These are phyloP conservation scores for Poecile montanus DNA, from an alignment of 2,797 vertebrate genomes.

Conservation along the genomic window DNA sequence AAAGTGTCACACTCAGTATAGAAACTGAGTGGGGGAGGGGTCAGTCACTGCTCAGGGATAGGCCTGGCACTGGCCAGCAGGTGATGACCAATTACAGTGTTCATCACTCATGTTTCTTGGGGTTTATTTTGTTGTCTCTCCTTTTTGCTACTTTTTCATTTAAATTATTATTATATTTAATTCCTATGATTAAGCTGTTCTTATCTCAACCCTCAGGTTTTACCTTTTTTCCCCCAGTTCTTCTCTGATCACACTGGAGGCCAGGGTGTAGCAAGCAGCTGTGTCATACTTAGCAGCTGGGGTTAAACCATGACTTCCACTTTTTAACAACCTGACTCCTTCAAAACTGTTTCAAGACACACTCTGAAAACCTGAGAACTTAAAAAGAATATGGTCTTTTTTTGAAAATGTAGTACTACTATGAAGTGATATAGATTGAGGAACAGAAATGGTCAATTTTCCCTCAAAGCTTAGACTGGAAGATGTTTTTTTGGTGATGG, in stretches of 20 bases:
- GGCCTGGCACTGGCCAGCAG: fast-evolving
- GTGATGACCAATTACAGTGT: neutral
- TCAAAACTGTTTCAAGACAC: neutral
- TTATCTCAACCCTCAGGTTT: neutral
- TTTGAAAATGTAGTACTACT: neutral
- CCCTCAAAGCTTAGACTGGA: neutral
- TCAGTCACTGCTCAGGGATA: neutral
- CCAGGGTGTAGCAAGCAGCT: neutral
- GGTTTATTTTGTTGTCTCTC: neutral
- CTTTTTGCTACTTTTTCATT: neutral
- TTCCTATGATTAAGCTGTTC: neutral
- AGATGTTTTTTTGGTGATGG: neutral
- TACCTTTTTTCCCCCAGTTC: neutral
- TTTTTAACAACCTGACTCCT: neutral
- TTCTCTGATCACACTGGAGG: neutral
- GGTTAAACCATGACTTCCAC: neutral
- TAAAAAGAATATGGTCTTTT: neutral
- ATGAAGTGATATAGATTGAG: neutral
- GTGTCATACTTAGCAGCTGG: neutral
- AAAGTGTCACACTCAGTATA: neutral
- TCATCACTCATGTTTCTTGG: neutral
- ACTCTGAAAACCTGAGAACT: neutral
- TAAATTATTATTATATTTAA: neutral
- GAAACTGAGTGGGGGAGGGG: neutral
- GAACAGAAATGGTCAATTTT: neutral